These are phyloP conservation scores for Megaustenia siamemsis DNA, from an alignment of 2,888 invertebrate genomes.

Conservation along the genomic window DNA sequence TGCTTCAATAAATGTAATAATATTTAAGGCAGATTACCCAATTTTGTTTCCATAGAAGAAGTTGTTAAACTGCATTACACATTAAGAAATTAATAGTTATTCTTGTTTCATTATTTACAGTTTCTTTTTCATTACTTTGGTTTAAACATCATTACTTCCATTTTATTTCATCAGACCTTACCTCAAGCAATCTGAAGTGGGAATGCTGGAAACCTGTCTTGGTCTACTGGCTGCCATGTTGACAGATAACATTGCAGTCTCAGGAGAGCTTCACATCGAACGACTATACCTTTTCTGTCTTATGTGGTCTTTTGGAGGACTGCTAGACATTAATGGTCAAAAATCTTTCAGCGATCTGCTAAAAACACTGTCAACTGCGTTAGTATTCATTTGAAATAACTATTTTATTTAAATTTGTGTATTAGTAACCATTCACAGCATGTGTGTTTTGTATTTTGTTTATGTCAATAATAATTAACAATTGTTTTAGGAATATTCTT, in stretches of 20 bases:
- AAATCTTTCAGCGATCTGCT: conserved; percentile 79
- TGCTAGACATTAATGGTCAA: conserved; percentile 76
- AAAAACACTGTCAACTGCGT: conserved; percentile 78
- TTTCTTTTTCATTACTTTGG: background rate
- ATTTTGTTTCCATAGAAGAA: background rate
- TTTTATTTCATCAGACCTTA: conserved; percentile 68
- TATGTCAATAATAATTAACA: too few relatives aligned
- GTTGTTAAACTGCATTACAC: background rate
- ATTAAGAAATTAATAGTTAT: background rate
- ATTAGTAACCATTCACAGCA: too few relatives aligned
- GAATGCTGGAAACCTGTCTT: conserved; percentile 78
- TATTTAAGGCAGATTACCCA: too few relatives aligned
- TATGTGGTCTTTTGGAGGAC: conserved; percentile 80
- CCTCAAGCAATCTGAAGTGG: conserved; percentile 75
- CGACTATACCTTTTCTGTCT: conserved; percentile 79
- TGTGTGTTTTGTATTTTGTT: too few relatives aligned
- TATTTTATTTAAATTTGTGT: background rate
- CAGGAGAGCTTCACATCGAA: conserved; percentile 79
- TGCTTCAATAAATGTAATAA: too few relatives aligned
- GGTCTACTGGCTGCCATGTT: conserved; percentile 79
- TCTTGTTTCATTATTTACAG: background rate
- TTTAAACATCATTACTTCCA: background rate
- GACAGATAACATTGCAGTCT: conserved; percentile 80
- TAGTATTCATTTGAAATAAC: conserved; percentile 57
- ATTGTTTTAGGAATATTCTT: too few relatives aligned